Base-by-base conservation (phyloP, 2,113 vertebrate genomes). In the Accipiter virgatus region DNA sequence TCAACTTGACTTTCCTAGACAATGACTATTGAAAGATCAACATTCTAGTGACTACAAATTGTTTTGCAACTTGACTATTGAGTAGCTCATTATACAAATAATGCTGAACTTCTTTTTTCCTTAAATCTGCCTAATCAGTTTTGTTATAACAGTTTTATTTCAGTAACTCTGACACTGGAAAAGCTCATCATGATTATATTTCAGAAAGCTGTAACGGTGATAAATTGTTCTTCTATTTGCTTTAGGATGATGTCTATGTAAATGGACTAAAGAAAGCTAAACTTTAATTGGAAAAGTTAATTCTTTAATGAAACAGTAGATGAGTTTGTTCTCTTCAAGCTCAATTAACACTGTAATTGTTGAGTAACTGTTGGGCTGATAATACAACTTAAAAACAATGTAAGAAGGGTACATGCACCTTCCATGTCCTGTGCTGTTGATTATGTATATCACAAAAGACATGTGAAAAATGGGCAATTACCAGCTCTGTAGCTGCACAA, bases 221-320 rank as follows among this genome's bases (percentile, higher is more conserved):
- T 65, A 96, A 97, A 94, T 90, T 91, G 26, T 84, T 85, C 48
- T 88, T 94, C 47, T 95, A 31, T 97, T 97, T 96, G 45, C 23
- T 97, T 88, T 94, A 86, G 58, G 43, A 95, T 15, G 7, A 86
- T 67, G 61, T 85, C 68, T 93, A 72, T n/a, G 29, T 93, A 96
- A 97, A 95, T 93, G 86, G 58, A 75, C 50, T 90, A 97, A 95
- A 90, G 55, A 90, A 97, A 94, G 47, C 11, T 94, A 93, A 95
- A 92, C 31, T 96, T 97, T 96, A 96, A 96, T 93, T 96, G 85
- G 61, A 97, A 96, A 97, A 96, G 81, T 92, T 94, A 88, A 84
- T 93, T 92, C 50, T 89, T 90, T 96, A 95, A 91, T 93, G 88
- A 94, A 93, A 93, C 16, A 61, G 17, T 68, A 92, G 83, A 88